phyloP scores from a whole-genome alignment of 2,797 vertebrate species.

The Diglossa cyanea region DNA sequence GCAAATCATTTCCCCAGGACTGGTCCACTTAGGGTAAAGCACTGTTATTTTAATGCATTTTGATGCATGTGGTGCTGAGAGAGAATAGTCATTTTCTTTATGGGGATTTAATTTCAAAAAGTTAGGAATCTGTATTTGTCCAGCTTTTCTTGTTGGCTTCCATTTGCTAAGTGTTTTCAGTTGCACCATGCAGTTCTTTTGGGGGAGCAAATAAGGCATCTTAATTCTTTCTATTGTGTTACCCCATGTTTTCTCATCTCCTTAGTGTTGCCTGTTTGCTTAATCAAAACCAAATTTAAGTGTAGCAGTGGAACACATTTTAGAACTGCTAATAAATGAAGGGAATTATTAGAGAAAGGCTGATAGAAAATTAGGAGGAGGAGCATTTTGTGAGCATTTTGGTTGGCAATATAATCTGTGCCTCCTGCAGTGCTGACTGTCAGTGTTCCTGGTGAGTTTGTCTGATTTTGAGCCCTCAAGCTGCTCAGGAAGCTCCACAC shows the following conservation, averaged over 20 bases:
- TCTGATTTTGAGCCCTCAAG: neutral
- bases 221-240: neutral
- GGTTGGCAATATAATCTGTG: neutral
- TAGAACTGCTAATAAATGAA: constrained; percentile 20
- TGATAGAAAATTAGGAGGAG: neutral
- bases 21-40: neutral
- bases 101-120: constrained; percentile 22
- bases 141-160: neutral
- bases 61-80: constrained; percentile 4
- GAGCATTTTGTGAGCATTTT: neutral
- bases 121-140: neutral
- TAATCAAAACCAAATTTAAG: constrained; percentile 52
- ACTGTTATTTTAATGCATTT: constrained; percentile 41
- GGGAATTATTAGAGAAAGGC: neutral
- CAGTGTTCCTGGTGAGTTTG: neutral
- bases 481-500: neutral
- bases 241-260: neutral
- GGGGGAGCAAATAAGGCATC: neutral
- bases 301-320: constrained; percentile 17
- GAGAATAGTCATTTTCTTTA: constrained; percentile 29
- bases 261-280: constrained; percentile 33
- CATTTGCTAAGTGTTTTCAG: neutral
- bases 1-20: neutral
- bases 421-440: neutral
- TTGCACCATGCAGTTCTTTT: neutral